Evolutionary conservation across 2,113 vertebrate species (phyloP), one percentile per base, ranked within the genome.

Genomic region (Sinocyclocheilus rhinocerous): DNA sequence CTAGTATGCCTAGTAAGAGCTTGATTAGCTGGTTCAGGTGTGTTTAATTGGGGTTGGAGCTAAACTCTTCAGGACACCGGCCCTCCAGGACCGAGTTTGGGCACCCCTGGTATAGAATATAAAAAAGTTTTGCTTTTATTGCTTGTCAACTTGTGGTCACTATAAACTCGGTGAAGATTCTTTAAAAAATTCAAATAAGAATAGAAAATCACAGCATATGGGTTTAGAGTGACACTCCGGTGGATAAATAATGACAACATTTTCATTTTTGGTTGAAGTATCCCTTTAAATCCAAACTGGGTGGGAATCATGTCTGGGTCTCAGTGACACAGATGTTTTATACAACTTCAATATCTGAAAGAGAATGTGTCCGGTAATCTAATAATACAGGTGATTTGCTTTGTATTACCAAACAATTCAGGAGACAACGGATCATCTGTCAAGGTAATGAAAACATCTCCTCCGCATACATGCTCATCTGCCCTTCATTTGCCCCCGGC

Each of bases 391-490:
- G 69, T 81, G 83, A 91, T 90, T 88, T 87, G 81, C 87, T 89
- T 89, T 52, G 55, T 86, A 86, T 91, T 90, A 91, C 84, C 82
- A 89, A 86, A 90, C 87, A 88, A 88, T 93, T 89, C 89, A 24
- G 20, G 76, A 91, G 57, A 89, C 89, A 89, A 89, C 84, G 87
- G 85, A 86, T 88, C 87, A 91, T 92, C 87, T 63, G 57, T 93
- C 91, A 93, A 85, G 75, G 75, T 84, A 89, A 92, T 90, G 81
- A 92, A 92, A 93, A 92, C 86, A 89, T 84, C 76, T 50, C 80
- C 29, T 52, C 84, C 77, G 70, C 79, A 83, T 89, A 84, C 88
- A 48, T 85, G 89, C 45, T 89, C 67, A 90, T 88, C 76, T 93
- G 91, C 76, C 89, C 92, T 93, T 92, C 88, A 89, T 88, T 91